Base-by-base conservation (phyloP, 2,888 invertebrate species). In the Rotaria sp. region DNA sequence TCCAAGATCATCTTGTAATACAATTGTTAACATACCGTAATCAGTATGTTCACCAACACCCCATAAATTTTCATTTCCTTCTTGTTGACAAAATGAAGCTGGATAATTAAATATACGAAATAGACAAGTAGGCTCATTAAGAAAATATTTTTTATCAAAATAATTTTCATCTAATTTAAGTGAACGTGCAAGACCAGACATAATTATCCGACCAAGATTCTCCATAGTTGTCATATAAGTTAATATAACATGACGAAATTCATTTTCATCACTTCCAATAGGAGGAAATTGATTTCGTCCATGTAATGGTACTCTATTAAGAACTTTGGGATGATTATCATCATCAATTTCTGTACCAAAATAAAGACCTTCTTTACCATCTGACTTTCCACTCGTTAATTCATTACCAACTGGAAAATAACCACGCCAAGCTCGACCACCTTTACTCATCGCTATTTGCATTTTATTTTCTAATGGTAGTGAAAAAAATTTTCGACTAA, bases 71-170 rank as follows among this genome's bases (percentile, higher is more conserved):
- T 74, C 74, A 45, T 80, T 80, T 21, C 67, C 67, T 67, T 67
- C 1, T 21, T 67, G 67, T 35, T 67, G 67, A 67, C 67, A 67
- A 35, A 67, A 67, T 50, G 30, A 30, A 21, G 41, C 84, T 41
- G 86, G 86, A 84, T 86, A 86, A 85, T 86, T 84, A 26, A 86
- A 86, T 67, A 86, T 86, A 74, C 86, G 80, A 74, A 86, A 86
- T 21, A 86, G 52, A 30, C 84, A 84, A 35, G 84, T 38, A 2
- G 86, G 84, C 15, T 80, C 80, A 18, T 84, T n/a, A 8, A 35
- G 48, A 45, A 84, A 84, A 48, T 86, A 86, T 26, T 84, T 50
- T 41, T 86, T 74, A 75, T 86, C 55, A 45, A 86, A 86, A 67
- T 35, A 86, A 75, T 80, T 8, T 15, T 10, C 52, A n/a, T 86